Evolutionary conservation across 1,140 invertebrate species (phyloP).

Genomic region (Holotrichia oblita): DNA sequence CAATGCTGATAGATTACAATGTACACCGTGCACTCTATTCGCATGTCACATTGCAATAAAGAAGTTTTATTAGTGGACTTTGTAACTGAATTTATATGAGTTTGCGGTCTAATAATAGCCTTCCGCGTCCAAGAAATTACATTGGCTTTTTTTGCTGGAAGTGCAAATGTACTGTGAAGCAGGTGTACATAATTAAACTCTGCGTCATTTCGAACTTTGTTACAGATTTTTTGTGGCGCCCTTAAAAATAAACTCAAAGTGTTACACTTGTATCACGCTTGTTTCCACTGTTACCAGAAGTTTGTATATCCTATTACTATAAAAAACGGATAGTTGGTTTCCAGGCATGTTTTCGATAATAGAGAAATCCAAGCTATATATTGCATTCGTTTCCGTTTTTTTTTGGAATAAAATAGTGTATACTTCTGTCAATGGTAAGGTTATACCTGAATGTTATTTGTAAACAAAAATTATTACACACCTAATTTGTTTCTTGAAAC

Average conservation of each 20-base stretch:
- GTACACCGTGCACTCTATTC: conserved; percentile 5
- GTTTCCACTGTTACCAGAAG: neutral
- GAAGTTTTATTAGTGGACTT: conserved; percentile 28
- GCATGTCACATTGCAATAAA: conserved; percentile 32
- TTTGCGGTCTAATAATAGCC: conserved; percentile 32
- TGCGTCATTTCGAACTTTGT: neutral
- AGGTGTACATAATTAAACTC: neutral
- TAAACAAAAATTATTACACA: too few relatives aligned
- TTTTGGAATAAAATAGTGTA: too few relatives aligned
- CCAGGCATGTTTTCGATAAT: too few relatives aligned
- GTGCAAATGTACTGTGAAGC: conserved; percentile 15
- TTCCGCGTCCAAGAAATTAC: conserved; percentile 25
- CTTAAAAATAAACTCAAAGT: neutral
- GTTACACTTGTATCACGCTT: neutral
- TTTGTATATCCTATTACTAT: too few relatives aligned
- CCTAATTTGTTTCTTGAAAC: too few relatives aligned
- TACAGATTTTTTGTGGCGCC: neutral
- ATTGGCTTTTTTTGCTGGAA: conserved; percentile 24
- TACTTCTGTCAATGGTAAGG: too few relatives aligned
- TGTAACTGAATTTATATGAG: conserved; percentile 34
- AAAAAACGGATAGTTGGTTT: too few relatives aligned
- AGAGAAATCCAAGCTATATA: too few relatives aligned
- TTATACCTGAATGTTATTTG: too few relatives aligned
- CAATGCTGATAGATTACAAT: conserved; percentile 24
- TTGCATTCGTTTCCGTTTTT: too few relatives aligned